Conservation (phyloP, 2,888 invertebrate species). For the Bembecia ichneumoniformis region DNA sequence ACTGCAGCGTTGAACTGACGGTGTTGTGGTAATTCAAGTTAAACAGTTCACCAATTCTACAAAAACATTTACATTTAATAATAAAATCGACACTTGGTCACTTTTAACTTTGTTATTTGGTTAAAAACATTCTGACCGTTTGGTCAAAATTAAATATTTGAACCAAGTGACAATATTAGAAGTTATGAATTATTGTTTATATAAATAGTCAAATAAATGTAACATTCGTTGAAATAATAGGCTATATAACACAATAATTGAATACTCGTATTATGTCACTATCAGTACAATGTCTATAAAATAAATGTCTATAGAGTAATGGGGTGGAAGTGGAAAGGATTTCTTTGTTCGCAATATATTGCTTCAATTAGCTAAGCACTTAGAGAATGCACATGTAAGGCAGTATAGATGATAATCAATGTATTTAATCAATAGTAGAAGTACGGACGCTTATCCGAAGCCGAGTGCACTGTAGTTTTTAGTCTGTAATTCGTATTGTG, state of each 20-base stretch:
- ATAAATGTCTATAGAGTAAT: constrained; percentile 1
- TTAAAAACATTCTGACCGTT: too few relatives aligned
- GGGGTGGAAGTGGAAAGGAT: constrained; percentile 5
- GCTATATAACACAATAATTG: not conserved
- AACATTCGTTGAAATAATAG: not conserved
- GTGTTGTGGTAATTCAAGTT: too few relatives aligned
- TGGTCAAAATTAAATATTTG: too few relatives aligned
- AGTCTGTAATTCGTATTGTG: constrained; percentile 7
- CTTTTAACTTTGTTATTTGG: too few relatives aligned
- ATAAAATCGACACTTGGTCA: too few relatives aligned
- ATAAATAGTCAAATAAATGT: constrained; percentile 10
- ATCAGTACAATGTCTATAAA: not conserved
- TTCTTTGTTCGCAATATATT: constrained; percentile 37
- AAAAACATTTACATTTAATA: too few relatives aligned
- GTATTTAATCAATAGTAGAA: constrained; percentile 5
- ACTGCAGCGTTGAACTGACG: too few relatives aligned
- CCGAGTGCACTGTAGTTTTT: constrained; percentile 37
- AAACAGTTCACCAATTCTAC: too few relatives aligned
- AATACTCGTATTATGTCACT: not conserved
- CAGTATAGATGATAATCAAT: constrained; percentile 9
- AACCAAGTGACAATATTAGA: too few relatives aligned
- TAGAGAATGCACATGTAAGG: constrained; percentile 27
- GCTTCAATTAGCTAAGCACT: constrained; percentile 48
- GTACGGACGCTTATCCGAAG: constrained; percentile 11
- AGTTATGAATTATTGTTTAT: not conserved